Base-by-base conservation (phyloP, 2,888 invertebrate genomes). In the Drosophila neonasuta region DNA sequence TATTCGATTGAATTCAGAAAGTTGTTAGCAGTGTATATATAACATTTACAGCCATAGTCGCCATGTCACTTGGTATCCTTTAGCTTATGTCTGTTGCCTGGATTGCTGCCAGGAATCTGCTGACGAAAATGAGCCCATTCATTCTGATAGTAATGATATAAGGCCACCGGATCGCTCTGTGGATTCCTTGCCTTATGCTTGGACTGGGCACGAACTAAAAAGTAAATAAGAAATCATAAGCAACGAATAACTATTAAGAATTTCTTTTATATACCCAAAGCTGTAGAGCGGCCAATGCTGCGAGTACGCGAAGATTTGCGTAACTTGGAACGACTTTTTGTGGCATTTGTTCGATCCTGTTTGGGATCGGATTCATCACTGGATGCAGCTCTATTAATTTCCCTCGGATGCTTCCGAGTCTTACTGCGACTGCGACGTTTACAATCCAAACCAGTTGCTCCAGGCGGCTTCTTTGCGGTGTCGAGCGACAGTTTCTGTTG, bases 111-210 rank as follows among this genome's bases (percentile, higher is more conserved):
- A 0, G 96, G 96, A 30, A 96, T 93, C 89, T 93, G 92, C 0
- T 91, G 74, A 81, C 95, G 94, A 70, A 94, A 93, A 82, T 94
- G 93, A 20, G 93, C 93, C 96, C 96, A 96, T 79, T 94, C 91
- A 34, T 93, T 92, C 77, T 94, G 94, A 86, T 96, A 96, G 79
- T 95, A 93, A 75, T 96, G 95, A 86, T 96, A 96, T 15, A 96
- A 90, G 15, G 94, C 92, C 0, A 96, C 96, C 15, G 96, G 96
- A 88, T 96, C 96, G 74, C 68, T 85, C 11, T 69, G 69, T 36
- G 59, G 60, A 32, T 76, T 67, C 48, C 74, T 80, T 15, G 64
- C 30, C 17, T 68, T 70, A n/a, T 76, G 69, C 52, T 74, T 79
- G 3, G 30, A n/a, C 20, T 68, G 71, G 10, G 71, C 66, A 11